Evolutionary conservation across 2,113 vertebrate species (phyloP), one percentile per base, ranked within the genome.

Genomic region (Oncorhynchus tshawytscha): DNA sequence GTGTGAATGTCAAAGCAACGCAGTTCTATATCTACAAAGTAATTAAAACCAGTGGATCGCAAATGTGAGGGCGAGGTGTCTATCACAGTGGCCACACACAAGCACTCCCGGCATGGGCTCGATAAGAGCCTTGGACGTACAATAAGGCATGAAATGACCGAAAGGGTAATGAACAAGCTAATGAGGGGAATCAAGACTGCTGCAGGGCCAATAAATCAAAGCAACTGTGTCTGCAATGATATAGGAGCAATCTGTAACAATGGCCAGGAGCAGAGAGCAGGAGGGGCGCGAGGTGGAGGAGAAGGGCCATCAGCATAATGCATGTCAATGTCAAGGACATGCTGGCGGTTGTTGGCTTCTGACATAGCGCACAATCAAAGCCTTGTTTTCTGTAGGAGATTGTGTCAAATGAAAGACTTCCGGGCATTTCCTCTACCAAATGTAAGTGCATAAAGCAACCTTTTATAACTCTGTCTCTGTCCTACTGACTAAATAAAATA

Each of bases 151-250:
- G 81, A 83, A 79, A 88, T 89, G 87, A 88, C 88, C 81, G 81
- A 88, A 85, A 75, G 89, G 9, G 84, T 90, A 88, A 91, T 91
- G 88, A 89, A 90, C 78, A 80, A 90, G 85, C 88, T 91, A 93
- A 91, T 90, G 90, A 91, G 89, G 86, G 86, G 82, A 85, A 90
- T 90, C 86, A 86, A 86, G 84, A 87, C 81, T 45, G 78, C 82
- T 73, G 78, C 86, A 88, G 84, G 80, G 79, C 84, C 90, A 82
- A 91, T 91, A 89, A 90, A 92, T 91, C 89, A 92, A 88, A 85
- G 87, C 80, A 89, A 88, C 82, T 78, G 88, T 88, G 88, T 82
- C 85, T 67, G 78, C 86, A 86, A 83, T 76, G 81, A 88, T 90
- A 85, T 80, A 70, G 77, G 72, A 78, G 84, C 86, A 90, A 92